Evolutionary conservation across 2,888 invertebrate genomes (phyloP), one percentile per base, ranked within the genome.

Genomic region (Cylindroiulus punctatus): DNA sequence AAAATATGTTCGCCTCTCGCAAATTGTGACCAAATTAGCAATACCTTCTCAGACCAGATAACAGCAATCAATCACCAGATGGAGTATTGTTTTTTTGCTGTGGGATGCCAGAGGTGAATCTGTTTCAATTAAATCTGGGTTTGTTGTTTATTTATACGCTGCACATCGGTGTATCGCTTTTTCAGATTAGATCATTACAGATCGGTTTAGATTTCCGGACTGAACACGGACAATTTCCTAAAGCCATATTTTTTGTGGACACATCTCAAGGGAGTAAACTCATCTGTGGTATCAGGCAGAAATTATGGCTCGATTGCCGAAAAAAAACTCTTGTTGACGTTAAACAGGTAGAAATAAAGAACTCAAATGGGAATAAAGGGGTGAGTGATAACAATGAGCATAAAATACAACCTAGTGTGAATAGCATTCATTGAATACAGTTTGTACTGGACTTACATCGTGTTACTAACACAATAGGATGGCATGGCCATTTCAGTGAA

Each of bases 131-230:
- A 65, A 65, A 65, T 65, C 65, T 65, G 22, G 65, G 65, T 65
- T 10, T 65, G 65, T 65, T 10, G 65, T 65, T 65, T 65, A 65
- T 65, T 65, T 65, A 65, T 65, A 65, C 65, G 22, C 1, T 8
- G 65, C 65, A 65, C 65, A 65, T 65, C 22, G 22, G 65, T 65
- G 65, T 65, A 65, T 26, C 26, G 4, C 65, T 65, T 65, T 65
- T 65, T 65, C 22, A 65, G 65, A 65, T 65, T 65, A 65, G 65
- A 65, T 65, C 65, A 65, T 65, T 65, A 65, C 65, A 65, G 65
- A 65, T 65, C 22, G 65, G 65, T 65, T 65, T 65, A 26, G 65
- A 65, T 65, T 65, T 65, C 65, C 65, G n/a, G 65, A 65, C 65
- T 7, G 65, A 26, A 65, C 65, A 65, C 65, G 26, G 65, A 65